Conservation (phyloP, 2,888 invertebrate genomes). For the Ophonus ardosiacus region DNA sequence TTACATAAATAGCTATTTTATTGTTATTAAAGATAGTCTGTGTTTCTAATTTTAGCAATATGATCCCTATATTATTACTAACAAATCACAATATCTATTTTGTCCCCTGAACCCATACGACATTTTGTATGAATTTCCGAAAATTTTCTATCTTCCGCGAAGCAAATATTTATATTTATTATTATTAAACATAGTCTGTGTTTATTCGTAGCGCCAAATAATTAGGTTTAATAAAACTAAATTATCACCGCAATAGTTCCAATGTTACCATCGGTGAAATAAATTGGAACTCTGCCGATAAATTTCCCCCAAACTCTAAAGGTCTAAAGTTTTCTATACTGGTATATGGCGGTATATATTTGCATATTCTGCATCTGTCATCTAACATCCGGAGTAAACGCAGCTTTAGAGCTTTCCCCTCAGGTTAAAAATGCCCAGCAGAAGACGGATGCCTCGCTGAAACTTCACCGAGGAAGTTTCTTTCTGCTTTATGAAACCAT, state of each 20-base stretch:
- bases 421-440: conserved; percentile 19
- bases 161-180: no score
- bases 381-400: background rate
- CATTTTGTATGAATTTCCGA: no score
- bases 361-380: background rate
- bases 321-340: background rate
- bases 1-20: no score
- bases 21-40: no score
- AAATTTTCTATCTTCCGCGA: no score
- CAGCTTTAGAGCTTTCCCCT: background rate
- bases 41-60: no score
- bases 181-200: no score
- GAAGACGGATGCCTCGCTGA: conserved; percentile 20
- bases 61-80: no score
- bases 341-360: background rate
- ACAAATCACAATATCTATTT: no score
- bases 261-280: background rate
- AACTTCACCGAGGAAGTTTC: conserved; percentile 27
- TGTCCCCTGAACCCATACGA: no score
- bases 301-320: background rate
- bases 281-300: background rate
- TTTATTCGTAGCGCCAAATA: background rate
- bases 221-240: background rate
- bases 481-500: conserved; percentile 53
- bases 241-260: background rate